Conservation (phyloP, 2,797 vertebrate species). For the Phalanger gymnotis region DNA sequence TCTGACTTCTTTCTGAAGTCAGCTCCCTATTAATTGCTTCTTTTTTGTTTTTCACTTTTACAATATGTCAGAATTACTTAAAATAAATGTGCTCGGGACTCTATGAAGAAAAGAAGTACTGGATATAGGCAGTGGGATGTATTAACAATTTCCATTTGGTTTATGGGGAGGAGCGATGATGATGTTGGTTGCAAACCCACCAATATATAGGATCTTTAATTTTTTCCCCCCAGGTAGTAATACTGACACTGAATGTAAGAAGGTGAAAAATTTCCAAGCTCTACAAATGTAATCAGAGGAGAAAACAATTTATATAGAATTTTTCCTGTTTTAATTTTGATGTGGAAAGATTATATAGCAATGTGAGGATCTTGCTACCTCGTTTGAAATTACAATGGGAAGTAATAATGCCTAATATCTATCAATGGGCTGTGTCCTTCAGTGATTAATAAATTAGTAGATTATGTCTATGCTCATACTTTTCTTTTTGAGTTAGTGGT, state of each 20-base stretch:
- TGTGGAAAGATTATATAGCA: background rate
- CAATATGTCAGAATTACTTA: background rate
- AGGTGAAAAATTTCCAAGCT: background rate
- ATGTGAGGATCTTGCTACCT: background rate
- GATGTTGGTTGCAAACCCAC: background rate
- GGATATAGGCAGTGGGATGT: background rate
- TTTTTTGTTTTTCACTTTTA: background rate
- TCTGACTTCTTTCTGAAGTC: background rate
- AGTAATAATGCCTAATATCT: background rate
- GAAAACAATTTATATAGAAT: background rate
- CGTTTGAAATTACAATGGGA: background rate
- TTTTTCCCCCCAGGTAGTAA: background rate
- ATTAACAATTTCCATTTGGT: background rate
- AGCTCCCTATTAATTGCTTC: background rate
- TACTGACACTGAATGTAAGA: background rate
- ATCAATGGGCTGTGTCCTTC: background rate
- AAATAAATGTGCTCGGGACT: constrained; percentile 13
- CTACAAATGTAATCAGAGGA: background rate
- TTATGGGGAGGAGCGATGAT: background rate
- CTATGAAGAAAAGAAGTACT: background rate
- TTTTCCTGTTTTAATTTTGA: background rate
- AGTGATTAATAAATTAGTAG: background rate
- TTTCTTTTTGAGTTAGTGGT: background rate
- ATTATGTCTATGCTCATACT: background rate
- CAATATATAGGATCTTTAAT: background rate